These are phyloP conservation scores for Tragelaphus oryx DNA, from an alignment of 2,797 vertebrate species.

Conservation along the genomic window DNA sequence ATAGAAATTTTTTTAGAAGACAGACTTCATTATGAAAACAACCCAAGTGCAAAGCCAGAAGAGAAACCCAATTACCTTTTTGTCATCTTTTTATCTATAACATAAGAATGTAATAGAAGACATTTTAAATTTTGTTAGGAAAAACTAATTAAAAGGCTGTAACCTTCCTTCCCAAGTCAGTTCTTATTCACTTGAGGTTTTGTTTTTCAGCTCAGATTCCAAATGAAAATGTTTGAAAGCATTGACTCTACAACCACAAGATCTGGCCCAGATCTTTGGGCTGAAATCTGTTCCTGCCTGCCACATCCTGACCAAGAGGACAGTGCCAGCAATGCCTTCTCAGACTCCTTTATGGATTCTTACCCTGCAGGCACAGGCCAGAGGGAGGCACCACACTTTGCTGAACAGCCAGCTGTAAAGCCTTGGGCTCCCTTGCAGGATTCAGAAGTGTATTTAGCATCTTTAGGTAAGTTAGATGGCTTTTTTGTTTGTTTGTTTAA, in stretches of 20 bases:
- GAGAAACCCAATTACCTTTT: not conserved
- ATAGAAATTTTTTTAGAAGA: slow-evolving; percentile 36
- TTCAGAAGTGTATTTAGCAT: slow-evolving; percentile 93
- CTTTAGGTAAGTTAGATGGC: slow-evolving; percentile 86
- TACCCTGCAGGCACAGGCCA: not conserved
- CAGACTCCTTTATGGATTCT: slow-evolving; percentile 87
- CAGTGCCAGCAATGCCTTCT: slow-evolving; percentile 80
- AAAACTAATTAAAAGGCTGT: not conserved
- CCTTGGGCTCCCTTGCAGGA: slow-evolving; percentile 95
- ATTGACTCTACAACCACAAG: slow-evolving; percentile 80
- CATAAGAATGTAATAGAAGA: not conserved
- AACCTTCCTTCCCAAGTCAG: not conserved
- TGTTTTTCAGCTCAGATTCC: slow-evolving; percentile 61
- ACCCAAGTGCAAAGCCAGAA: not conserved
- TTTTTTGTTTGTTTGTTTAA: not conserved
- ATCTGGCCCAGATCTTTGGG: slow-evolving; percentile 92
- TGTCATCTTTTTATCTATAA: not conserved
- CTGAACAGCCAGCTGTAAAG: slow-evolving; percentile 48
- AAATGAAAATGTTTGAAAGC: slow-evolving; percentile 89
- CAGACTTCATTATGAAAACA: slow-evolving; percentile 12
- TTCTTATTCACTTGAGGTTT: not conserved
- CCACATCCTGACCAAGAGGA: slow-evolving; percentile 76
- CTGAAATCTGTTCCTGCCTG: slow-evolving; percentile 91
- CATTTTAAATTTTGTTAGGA: not conserved
- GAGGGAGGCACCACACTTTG: not conserved